Evolutionary conservation across 2,797 vertebrate genomes (phyloP).

Genomic region (Pipistrellus pipistrellus): DNA sequence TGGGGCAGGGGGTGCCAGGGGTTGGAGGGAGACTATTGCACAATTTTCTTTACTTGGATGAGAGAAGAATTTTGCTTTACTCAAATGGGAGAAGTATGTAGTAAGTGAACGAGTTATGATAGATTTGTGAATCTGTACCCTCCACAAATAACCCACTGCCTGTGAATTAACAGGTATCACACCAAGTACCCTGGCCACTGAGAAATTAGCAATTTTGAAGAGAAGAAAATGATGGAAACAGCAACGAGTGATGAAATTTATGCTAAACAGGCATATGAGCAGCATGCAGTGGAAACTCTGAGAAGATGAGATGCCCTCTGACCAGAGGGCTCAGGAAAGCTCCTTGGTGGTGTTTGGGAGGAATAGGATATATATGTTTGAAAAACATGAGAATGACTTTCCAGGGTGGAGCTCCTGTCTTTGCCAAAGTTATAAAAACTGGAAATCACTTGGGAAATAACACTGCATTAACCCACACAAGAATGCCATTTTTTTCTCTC

Average conservation of each 20-base stretch:
- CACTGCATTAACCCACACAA: not conserved
- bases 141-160: slow-evolving; percentile 2
- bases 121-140: not conserved
- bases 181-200: not conserved
- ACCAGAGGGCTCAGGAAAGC: not conserved
- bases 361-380: not conserved
- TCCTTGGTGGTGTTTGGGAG: not conserved
- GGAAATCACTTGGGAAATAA: not conserved
- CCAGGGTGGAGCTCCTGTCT: not conserved
- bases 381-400: not conserved
- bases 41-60: not conserved
- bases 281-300: not conserved
- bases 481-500: not conserved
- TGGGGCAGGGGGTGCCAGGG: not conserved
- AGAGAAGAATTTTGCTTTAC: not conserved
- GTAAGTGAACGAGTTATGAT: not conserved
- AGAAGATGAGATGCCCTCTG: not conserved
- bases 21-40: not conserved
- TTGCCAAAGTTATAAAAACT: slow-evolving; percentile 22
- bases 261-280: not conserved
- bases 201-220: not conserved
- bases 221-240: not conserved
- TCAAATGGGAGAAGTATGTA: not conserved
- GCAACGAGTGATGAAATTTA: not conserved
- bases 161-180: not conserved